Conservation (phyloP, 2,888 invertebrate species). For the Esperia sulphurella region DNA sequence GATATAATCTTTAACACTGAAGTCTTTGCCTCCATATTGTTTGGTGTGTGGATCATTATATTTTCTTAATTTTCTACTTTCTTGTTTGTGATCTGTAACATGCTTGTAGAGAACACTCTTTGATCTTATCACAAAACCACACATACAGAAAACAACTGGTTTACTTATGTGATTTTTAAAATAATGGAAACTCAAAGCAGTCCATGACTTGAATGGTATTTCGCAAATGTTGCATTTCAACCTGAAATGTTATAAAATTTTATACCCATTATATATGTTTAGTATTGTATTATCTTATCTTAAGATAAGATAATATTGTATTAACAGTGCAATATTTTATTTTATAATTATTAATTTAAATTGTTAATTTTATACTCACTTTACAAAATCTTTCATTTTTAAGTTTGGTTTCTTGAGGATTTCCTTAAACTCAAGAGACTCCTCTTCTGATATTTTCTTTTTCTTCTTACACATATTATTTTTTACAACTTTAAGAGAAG, state of each 20-base stretch:
- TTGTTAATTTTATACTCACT: conserved; percentile 13
- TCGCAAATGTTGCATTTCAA: conserved; percentile 55
- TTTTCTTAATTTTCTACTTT: conserved; percentile 46
- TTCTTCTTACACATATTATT: conserved; percentile 38
- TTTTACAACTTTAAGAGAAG: conserved; percentile 52
- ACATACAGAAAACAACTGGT: conserved; percentile 53
- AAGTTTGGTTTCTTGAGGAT: conserved; percentile 48
- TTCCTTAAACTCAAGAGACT: conserved; percentile 44
- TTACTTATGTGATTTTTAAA: conserved; percentile 49
- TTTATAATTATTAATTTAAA: neutral
- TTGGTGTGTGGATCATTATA: neutral
- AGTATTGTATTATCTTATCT: neutral
- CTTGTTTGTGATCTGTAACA: conserved; percentile 56
- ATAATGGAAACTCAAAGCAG: conserved; percentile 45
- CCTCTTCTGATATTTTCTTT: conserved; percentile 37
- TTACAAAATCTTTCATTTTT: conserved; percentile 50
- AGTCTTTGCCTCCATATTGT: conserved; percentile 24
- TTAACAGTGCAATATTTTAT: neutral
- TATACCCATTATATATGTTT: neutral
- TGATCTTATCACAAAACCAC: conserved; percentile 59
- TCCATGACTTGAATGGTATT: conserved; percentile 52
- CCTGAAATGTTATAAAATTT: conserved; percentile 30
- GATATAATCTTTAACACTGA: conserved; percentile 61
- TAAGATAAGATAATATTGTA: too few relatives aligned
- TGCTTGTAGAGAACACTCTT: conserved; percentile 66